A percentile compares a stretch with the other conserved stretches of the same genome.
phyloP scores from a whole-genome alignment of 2,797 vertebrate species.

The Sebastolobus altivelis region DNA sequence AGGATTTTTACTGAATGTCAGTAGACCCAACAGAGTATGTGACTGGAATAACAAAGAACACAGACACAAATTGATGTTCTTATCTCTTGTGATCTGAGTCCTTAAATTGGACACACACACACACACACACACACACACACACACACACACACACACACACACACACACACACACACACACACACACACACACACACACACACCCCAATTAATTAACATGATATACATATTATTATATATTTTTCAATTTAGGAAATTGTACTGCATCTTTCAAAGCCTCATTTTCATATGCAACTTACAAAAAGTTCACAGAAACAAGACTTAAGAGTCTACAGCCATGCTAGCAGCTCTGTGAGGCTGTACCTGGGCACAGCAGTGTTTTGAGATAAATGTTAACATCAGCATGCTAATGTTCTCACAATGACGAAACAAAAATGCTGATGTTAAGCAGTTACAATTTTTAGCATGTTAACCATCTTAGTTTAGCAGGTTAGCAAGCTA shows the following conservation, averaged over 20 bases:
- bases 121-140: background rate
- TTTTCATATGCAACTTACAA: background rate
- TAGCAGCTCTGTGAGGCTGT: no score
- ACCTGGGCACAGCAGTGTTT: no score
- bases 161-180: no score
- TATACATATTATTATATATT: background rate
- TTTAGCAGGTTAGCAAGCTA: background rate
- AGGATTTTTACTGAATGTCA: slow-evolving; percentile 65
- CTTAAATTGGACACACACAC: slow-evolving; percentile 14
- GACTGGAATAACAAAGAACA: slow-evolving; percentile 58
- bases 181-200: no score
- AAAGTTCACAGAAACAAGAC: no score
- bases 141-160: no score
- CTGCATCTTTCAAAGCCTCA: background rate
- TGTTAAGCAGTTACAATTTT: background rate
- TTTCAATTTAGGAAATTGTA: background rate
- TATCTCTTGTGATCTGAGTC: slow-evolving; percentile 27
- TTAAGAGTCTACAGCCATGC: no score
- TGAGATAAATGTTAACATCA: no score
- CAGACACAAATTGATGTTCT: slow-evolving; percentile 38
- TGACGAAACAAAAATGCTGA: background rate
- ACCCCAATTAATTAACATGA: background rate
- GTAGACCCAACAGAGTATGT: slow-evolving; percentile 35
- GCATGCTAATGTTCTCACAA: background rate
- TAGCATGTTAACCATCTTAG: background rate